A percentile compares a stretch with the other conserved stretches of the same genome.
Evolutionary conservation across 2,797 vertebrate species (phyloP).

Genomic region (Hirundo rustica): DNA sequence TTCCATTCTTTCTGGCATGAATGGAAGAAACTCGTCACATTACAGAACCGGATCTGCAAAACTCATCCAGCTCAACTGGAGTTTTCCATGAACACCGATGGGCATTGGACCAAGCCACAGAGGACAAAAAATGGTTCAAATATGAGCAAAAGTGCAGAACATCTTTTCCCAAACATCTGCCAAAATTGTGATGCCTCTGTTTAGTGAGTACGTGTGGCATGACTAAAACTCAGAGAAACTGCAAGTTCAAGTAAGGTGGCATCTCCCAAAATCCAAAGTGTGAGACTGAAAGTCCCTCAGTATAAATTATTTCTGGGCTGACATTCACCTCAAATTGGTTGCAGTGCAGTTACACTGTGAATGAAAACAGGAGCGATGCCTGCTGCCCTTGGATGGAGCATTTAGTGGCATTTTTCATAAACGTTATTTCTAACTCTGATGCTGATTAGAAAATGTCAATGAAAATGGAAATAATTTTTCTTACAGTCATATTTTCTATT

Average conservation of each 20-base stretch:
- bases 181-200: not conserved
- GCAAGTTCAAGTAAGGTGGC: conserved; percentile 10
- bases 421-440: not conserved
- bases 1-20: not conserved
- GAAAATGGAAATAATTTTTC: not conserved
- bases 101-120: conserved; percentile 37
- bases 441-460: not conserved
- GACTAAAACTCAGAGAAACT: conserved; percentile 3
- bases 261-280: not conserved
- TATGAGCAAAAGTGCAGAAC: conserved; percentile 18
- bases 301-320: not conserved
- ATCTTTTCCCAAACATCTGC: conserved; percentile 33
- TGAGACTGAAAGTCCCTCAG: not conserved
- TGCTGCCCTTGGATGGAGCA: not conserved
- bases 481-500: not conserved
- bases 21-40: not conserved
- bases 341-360: not conserved
- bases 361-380: fast-evolving
- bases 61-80: conserved; percentile 26
- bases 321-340: not conserved
- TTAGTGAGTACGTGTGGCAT: not conserved
- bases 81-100: conserved; percentile 31
- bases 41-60: not conserved
- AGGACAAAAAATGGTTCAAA: not conserved
- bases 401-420: not conserved